Base-by-base conservation (phyloP, 2,113 vertebrate species). In the Anhinga anhinga region DNA sequence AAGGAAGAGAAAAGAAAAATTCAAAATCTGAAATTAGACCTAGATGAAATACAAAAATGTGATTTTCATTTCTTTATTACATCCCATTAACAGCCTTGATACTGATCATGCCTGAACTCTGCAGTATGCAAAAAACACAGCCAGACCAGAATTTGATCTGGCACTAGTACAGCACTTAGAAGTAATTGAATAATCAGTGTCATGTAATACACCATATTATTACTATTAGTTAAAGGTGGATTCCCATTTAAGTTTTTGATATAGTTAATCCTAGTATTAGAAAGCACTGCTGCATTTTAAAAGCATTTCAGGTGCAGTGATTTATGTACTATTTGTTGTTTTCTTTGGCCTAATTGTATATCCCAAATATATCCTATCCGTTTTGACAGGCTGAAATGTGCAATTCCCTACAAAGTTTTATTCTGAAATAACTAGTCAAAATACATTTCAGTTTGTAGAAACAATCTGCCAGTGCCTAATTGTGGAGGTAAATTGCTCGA, bases 361-460 rank as follows among this genome's bases (percentile, higher is more conserved):
- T 7, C 30, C 40, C 22, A 83, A 26, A 69, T 85, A 69, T 20
- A 40, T 36, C 22, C 25, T 42, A 47, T 82, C 15, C 4, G 5
- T 78, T 91, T 89, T 88, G 74, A 86, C 66, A 90, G 56, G 47
- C 21, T 92, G 63, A 95, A 93, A 94, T 59, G 10, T 87, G 34
- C 44, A 85, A 82, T 88, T 81, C 72, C 27, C 59, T 38, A 36
- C 22, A 53, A 88, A 61, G 15, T 69, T 94, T 95, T 88, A 73
- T 79, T 86, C 65, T 90, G 67, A 83, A 13, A 86, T 27, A 94
- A 71, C 34, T 42, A 69, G 74, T 91, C 71, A 91, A 93, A 96
- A 96, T 36, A 19, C n/a, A 82, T 93, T 95, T 87, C 30, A 56
- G 34, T 84, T 86, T 79, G 44, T 74, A 67, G 79, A 94, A 96